Evolutionary conservation across 1,140 invertebrate species (phyloP).

Genomic region (Trachymyrmex cornetzi): DNA sequence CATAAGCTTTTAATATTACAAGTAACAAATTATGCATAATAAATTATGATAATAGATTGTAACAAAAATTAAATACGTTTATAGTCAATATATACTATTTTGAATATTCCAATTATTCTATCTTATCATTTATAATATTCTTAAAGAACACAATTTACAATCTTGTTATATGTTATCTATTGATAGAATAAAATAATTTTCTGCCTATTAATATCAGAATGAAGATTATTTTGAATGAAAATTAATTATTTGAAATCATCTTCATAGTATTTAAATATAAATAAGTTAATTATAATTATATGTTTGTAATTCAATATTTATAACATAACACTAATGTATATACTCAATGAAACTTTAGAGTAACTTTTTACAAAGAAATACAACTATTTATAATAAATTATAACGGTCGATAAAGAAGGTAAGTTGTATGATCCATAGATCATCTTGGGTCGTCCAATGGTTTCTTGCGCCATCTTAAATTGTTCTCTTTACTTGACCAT

Average conservation of each 20-base stretch:
- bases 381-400: background rate
- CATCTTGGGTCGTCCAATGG: background rate
- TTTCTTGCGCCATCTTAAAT: slow-evolving; percentile 28
- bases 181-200: background rate
- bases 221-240: background rate
- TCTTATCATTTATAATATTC: background rate
- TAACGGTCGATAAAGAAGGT: slow-evolving; percentile 40
- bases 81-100: background rate
- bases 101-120: slow-evolving; percentile 18
- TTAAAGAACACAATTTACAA: background rate
- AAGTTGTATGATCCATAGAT: slow-evolving; percentile 13
- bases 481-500: background rate
- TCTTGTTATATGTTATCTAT: background rate
- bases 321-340: background rate
- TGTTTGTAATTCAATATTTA: slow-evolving; percentile 13
- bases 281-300: background rate
- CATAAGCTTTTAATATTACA: background rate
- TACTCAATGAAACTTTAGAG: background rate
- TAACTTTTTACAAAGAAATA: background rate
- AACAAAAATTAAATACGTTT: background rate
- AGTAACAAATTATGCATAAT: background rate
- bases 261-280: background rate
- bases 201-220: background rate
- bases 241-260: background rate
- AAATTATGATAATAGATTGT: background rate